phyloP scores from a whole-genome alignment of 2,113 vertebrate species.

The Paracyprichromis sp. region DNA sequence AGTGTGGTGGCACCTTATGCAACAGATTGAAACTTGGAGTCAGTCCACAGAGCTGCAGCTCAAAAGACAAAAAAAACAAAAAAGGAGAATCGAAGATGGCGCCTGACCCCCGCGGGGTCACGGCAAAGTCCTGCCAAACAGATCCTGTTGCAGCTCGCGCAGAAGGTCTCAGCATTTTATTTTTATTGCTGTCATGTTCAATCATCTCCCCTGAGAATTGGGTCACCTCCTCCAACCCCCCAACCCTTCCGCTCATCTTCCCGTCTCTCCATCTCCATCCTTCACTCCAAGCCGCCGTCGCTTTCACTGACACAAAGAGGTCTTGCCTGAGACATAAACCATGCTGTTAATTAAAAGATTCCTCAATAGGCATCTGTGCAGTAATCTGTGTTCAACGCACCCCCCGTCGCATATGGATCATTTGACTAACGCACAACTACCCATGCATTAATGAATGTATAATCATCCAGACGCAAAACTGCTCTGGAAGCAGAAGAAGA shows the following conservation, averaged over 20 bases:
- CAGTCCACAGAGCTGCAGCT: not conserved
- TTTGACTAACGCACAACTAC: constrained; percentile 69
- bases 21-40: constrained; percentile 49
- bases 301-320: constrained; percentile 21
- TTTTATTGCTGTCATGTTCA: constrained; percentile 51
- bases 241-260: not conserved
- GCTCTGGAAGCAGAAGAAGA: not conserved
- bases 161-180: constrained; percentile 29
- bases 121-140: constrained; percentile 11
- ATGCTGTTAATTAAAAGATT: constrained; percentile 68
- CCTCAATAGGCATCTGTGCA: constrained; percentile 69
- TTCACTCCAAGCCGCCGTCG: not conserved
- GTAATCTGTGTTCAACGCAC: constrained; percentile 47
- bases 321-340: constrained; percentile 55
- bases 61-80: not conserved
- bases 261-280: constrained; percentile 18
- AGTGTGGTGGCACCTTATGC: constrained; percentile 29
- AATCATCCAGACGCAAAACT: constrained; percentile 67
- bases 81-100: not conserved
- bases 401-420: constrained; percentile 54
- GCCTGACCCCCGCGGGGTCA: constrained; percentile 18
- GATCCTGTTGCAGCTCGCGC: constrained; percentile 21
- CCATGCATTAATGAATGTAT: constrained; percentile 75
- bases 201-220: constrained; percentile 37
- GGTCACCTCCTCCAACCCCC: constrained; percentile 21